Base-by-base conservation (phyloP, 2,113 vertebrate species). In the Heliornis fulica region DNA sequence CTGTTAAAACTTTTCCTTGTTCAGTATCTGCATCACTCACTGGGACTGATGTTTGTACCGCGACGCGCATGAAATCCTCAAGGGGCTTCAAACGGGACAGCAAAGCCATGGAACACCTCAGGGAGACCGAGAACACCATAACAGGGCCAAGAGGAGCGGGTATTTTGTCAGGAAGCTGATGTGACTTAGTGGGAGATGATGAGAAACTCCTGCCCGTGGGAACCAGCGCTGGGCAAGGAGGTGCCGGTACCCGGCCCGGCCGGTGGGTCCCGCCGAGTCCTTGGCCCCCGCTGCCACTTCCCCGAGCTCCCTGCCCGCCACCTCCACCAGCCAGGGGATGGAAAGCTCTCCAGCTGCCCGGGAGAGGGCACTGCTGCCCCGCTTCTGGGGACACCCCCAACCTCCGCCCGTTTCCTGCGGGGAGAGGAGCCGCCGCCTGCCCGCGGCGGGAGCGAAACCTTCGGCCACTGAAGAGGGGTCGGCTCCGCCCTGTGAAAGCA, bases 321-420 rank as follows among this genome's bases (percentile, higher is more conserved):
- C 9, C 66, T 13, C 20, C 36, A 5, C 0, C 46, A 18, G 64
- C 29, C 17, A 66, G 17, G 15, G 25, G 14, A 28, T 4, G 75
- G 2, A 3, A 26, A 10, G 3, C 12, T 16, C 1, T 4, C 32
- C 0, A 2, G 34, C 23, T 38, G 83, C 43, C 95, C 95, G 2
- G 63, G 25, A 96, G 96, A 93, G 94, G 94, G 96, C 96, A 93
- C 91, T 92, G 91, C 93, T 75, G 91, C 68, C 80, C 64, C 17
- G 56, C 83, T 66, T 90, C 50, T 59, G 76, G 13, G 12, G 59
- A 26, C 16, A 32, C 1, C 25, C 25, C 0, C 2, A 28, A 9
- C 15, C 16, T 4, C 6, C 2, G 3, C 9, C 3, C 2, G 1
- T 8, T 31, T 25, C 5, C 23, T 2, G 5, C n/a, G 25, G 0